A percentile compares a stretch with the other conserved stretches of the same genome.
These are phyloP conservation scores for Neoseiulus cucumeris DNA, from an alignment of 1,140 invertebrate genomes.

Conservation along the genomic window DNA sequence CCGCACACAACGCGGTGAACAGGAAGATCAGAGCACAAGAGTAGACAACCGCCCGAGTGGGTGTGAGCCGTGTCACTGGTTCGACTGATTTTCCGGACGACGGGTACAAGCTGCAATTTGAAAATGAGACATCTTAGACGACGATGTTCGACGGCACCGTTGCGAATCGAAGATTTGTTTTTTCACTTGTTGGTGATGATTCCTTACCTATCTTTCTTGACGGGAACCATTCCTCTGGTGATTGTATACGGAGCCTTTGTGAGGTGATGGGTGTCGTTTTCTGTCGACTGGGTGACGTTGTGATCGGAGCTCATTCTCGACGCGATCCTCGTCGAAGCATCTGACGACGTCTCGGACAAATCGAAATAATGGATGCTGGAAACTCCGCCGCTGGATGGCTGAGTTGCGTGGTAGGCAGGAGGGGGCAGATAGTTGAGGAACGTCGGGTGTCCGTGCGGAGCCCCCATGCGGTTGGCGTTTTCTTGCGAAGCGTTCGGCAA, in stretches of 20 bases:
- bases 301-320: neutral
- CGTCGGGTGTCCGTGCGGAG: no score
- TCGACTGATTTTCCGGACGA: no score
- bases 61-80: neutral
- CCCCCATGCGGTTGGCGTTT: no score
- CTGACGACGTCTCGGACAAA: neutral
- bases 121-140: neutral
- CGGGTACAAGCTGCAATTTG: neutral
- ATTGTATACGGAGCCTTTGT: neutral
- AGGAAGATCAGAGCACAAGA: neutral
- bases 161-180: no score
- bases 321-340: neutral
- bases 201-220: constrained; percentile 1
- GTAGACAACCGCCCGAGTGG: neutral
- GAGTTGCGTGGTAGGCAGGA: no score
- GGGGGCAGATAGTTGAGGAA: no score
- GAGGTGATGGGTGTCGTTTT: neutral
- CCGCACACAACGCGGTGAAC: neutral
- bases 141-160: no score
- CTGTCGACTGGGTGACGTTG: neutral
- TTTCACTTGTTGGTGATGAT: neutral
- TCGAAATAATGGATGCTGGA: neutral
- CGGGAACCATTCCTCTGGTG: neutral
- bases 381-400: no score
- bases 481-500: neutral